Evolutionary conservation across 2,797 vertebrate species (phyloP).

Genomic region (Morelia viridis): DNA sequence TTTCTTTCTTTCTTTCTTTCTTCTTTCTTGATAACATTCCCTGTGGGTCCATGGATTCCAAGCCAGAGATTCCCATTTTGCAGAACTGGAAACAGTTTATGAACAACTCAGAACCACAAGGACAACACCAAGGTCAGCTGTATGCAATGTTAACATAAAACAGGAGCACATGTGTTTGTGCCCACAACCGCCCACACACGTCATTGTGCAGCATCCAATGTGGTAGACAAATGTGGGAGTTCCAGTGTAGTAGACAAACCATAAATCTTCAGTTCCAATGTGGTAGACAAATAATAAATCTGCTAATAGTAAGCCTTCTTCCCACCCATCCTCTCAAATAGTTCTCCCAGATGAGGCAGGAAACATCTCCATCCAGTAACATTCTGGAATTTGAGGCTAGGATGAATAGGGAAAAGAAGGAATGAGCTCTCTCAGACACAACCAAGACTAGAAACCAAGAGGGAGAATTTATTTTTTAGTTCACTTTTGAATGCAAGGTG

Average conservation of each 20-base stretch:
- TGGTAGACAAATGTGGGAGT: neutral
- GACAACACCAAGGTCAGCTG: conserved; percentile 4
- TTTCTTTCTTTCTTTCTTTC: neutral
- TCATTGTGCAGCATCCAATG: neutral
- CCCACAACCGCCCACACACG: neutral
- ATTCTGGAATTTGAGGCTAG: neutral
- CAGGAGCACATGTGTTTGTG: neutral
- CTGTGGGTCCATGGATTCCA: neutral
- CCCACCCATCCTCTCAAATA: neutral
- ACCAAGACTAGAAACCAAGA: neutral
- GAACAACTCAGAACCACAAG: neutral
- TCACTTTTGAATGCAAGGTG: no score
- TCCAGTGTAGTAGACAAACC: neutral
- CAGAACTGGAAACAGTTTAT: neutral
- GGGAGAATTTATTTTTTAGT: no score
- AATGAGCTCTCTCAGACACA: neutral
- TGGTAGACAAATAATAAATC: neutral
- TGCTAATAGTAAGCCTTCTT: neutral
- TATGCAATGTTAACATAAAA: neutral
- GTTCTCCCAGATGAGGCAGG: conserved; percentile 7
- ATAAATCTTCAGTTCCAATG: neutral
- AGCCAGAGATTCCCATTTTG: neutral
- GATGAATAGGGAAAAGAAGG: neutral
- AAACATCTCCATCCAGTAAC: neutral
- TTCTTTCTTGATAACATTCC: neutral